A percentile compares a stretch with the other conserved stretches of the same genome.
These are phyloP conservation scores for Coptodon bakossiorum DNA, from an alignment of 2,113 vertebrate genomes.

Conservation along the genomic window DNA sequence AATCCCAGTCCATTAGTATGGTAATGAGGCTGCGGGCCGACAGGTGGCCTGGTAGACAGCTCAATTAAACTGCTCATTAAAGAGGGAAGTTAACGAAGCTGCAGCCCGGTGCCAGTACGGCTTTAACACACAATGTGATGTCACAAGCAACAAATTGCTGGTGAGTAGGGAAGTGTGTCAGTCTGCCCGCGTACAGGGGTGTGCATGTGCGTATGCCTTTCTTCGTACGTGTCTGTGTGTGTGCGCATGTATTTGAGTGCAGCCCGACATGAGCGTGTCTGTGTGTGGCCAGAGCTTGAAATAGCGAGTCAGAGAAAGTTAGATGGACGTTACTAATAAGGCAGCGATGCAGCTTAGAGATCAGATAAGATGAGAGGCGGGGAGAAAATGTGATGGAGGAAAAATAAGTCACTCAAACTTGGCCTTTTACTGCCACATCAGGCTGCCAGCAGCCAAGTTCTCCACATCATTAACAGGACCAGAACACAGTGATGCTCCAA, in stretches of 20 bases:
- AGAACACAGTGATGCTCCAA: not conserved
- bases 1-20: conserved; percentile 99
- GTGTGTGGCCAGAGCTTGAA: conserved; percentile 66
- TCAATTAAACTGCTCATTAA: conserved; percentile 99
- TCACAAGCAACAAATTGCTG: conserved; percentile 95
- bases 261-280: not conserved
- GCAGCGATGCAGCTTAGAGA: conserved; percentile 74
- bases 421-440: conserved; percentile 43
- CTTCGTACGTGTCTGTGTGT: not conserved
- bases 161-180: conserved; percentile 60
- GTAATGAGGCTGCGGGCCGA: conserved; percentile 98
- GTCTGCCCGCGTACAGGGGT: not conserved
- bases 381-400: not conserved
- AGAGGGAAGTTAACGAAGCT: conserved; percentile 98
- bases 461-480: conserved; percentile 40
- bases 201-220: not conserved
- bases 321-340: conserved; percentile 96
- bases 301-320: conserved; percentile 76
- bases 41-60: conserved; percentile 99
- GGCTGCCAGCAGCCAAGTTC: not conserved
- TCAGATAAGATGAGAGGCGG: conserved; percentile 59
- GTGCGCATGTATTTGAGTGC: not conserved
- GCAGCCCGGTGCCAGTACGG: conserved; percentile 88
- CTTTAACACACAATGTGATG: conserved; percentile 96
- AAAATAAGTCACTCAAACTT: conserved; percentile 39